Base-by-base conservation (phyloP, 2,888 invertebrate genomes). In the Pyrrhosoma nymphula region DNA sequence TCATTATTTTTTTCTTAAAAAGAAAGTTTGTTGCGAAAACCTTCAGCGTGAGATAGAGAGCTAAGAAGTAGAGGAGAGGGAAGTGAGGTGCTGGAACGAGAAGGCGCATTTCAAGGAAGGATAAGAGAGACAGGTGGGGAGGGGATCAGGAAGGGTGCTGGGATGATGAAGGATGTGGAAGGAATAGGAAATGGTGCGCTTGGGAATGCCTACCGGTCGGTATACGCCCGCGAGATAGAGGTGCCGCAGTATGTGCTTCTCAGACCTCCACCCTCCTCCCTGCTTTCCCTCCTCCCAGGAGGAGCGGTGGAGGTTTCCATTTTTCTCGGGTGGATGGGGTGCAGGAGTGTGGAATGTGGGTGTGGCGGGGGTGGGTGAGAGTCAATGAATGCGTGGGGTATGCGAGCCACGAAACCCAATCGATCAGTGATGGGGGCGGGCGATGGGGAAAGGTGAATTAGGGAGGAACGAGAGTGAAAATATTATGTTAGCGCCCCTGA, bases 381-480 rank as follows among this genome's bases (percentile, higher is more conserved):
- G 69, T 30, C 14, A 82, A 14, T 30, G 82, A 35, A 82, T 35
- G 30, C 35, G 35, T 35, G 16, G 82, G 18, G 14, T 82, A 35
- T 30, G 35, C 82, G 2, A 35, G 12, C 82, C 82, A 18, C 82
- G 82, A 30, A 82, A 82, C 82, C 35, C 35, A 35, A 82, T 82
- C 35, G 82, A 82, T 35, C 30, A 82, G 82, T 16, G 12, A 82
- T 69, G 69, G 23, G 12, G 69, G 69, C 26, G 26, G 69, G 12
- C 14, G 82, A 82, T 26, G 69, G 26, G 69, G 69, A 69, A 26
- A 8, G 69, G n/a, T 26, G 69, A 26, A 69, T 69, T 23, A 26
- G 35, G 30, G 82, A 16, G 82, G 82, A 82, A 69, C n/a, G 82
- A 82, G 82, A 82, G 82, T 82, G 82, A 82, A 82, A 82, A 82